Evolutionary conservation across 2,797 vertebrate genomes (phyloP).

Genomic region (Otus scops): DNA sequence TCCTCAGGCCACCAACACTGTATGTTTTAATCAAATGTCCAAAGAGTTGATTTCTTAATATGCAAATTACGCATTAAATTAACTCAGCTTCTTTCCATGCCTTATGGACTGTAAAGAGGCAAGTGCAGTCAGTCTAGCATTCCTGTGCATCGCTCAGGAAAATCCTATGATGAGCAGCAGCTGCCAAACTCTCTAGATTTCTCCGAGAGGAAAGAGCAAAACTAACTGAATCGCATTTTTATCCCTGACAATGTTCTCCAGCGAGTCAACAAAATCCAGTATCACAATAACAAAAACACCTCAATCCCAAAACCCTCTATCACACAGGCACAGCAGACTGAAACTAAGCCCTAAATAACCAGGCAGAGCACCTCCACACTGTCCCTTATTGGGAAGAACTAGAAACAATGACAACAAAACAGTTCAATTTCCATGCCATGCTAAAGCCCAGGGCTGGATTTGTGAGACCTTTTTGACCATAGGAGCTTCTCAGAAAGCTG

Average conservation of each 20-base stretch:
- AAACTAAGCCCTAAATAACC: not conserved
- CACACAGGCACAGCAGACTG: not conserved
- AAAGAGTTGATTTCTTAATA: slow-evolving; percentile 6
- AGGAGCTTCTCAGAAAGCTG: not conserved
- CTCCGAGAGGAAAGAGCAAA: not conserved
- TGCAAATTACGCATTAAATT: not conserved
- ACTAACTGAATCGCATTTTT: not conserved
- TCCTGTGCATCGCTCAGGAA: not conserved
- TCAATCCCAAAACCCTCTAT: not conserved
- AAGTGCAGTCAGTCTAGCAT: not conserved
- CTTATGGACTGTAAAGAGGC: not conserved
- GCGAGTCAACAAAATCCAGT: not conserved
- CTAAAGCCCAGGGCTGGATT: not conserved
- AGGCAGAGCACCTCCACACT: not conserved
- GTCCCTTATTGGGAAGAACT: not conserved
- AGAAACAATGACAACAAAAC: not conserved
- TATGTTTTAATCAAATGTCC: slow-evolving; percentile 24
- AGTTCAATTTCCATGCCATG: not conserved
- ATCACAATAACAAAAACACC: not conserved
- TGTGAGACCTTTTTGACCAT: rapidly evolving
- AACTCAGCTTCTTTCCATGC: not conserved
- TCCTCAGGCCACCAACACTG: not conserved
- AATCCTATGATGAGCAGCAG: not conserved
- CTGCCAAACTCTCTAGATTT: not conserved
- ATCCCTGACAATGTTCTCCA: not conserved